Evolutionary conservation across 2,888 invertebrate species (phyloP).

Genomic region (Unio pictorum): DNA sequence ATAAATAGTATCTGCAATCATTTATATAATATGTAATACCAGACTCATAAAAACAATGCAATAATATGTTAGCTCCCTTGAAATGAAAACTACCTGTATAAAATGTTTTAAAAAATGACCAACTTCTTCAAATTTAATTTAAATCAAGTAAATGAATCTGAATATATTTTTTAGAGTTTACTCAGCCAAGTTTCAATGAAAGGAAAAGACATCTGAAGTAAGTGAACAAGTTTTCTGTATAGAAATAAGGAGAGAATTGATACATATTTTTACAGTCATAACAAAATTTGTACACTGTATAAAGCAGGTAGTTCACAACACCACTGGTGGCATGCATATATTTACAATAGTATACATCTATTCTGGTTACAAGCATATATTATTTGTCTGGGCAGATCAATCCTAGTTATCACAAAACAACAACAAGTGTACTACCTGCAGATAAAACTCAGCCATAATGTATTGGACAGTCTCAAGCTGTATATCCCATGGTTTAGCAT

Average conservation of each 20-base stretch:
- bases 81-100: background rate
- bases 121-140: background rate
- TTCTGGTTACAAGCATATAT: too few relatives aligned
- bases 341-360: too few relatives aligned
- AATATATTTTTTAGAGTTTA: too few relatives aligned
- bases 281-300: slow-evolving; percentile 6
- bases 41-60: background rate
- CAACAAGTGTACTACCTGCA: slow-evolving; percentile 64
- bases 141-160: too few relatives aligned
- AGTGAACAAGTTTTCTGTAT: too few relatives aligned
- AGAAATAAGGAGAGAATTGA: too few relatives aligned
- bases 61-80: background rate
- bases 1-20: too few relatives aligned
- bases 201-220: too few relatives aligned
- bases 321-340: too few relatives aligned
- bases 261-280: background rate
- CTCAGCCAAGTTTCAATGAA: too few relatives aligned
- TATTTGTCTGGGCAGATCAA: background rate
- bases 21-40: background rate
- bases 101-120: background rate
- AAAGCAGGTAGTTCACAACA: too few relatives aligned
- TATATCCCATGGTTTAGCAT: slow-evolving; percentile 87
- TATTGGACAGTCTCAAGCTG: slow-evolving; percentile 86
- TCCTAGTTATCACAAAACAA: slow-evolving; percentile 1
- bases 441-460: slow-evolving; percentile 75